Evolutionary conservation across 2,797 vertebrate species (phyloP).

Genomic region (Liparis tanakae): DNA sequence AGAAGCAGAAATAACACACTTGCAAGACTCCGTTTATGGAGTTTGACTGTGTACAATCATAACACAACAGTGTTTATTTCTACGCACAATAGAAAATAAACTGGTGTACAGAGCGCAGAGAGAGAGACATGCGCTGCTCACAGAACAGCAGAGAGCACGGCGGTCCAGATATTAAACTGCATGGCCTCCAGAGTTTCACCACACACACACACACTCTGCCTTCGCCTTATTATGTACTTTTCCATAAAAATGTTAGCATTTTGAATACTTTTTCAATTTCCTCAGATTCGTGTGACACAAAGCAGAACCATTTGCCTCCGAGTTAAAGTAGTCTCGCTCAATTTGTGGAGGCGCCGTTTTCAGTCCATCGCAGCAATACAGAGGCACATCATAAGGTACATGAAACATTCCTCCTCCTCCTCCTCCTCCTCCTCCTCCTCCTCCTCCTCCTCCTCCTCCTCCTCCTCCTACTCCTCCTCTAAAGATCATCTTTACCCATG

Average conservation of each 20-base stretch:
- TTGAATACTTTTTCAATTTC: constrained; percentile 69
- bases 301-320: constrained; percentile 72
- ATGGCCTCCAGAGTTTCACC: constrained; percentile 59
- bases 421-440: constrained; percentile 28
- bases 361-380: constrained; percentile 57
- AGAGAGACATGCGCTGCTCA: constrained; percentile 12
- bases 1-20: constrained; percentile 28
- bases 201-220: constrained; percentile 44
- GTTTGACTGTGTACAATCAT: constrained; percentile 42
- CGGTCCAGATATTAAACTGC: constrained; percentile 63
- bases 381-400: constrained; percentile 68
- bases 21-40: constrained; percentile 32
- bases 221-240: constrained; percentile 62
- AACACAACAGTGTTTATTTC: constrained; percentile 32
- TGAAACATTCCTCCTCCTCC: constrained; percentile 65
- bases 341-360: constrained; percentile 68
- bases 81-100: constrained; percentile 27
- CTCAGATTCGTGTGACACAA: constrained; percentile 65
- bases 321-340: constrained; percentile 72
- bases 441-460: constrained; percentile 45
- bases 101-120: constrained; percentile 9
- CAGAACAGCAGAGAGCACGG: constrained; percentile 45
- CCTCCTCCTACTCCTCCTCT: constrained; percentile 42
- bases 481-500: constrained; percentile 72
- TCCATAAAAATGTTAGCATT: constrained; percentile 64